Evolutionary conservation across 2,113 vertebrate genomes (phyloP), one percentile per base, ranked within the genome.

Genomic region (Ceyx melanurus): DNA sequence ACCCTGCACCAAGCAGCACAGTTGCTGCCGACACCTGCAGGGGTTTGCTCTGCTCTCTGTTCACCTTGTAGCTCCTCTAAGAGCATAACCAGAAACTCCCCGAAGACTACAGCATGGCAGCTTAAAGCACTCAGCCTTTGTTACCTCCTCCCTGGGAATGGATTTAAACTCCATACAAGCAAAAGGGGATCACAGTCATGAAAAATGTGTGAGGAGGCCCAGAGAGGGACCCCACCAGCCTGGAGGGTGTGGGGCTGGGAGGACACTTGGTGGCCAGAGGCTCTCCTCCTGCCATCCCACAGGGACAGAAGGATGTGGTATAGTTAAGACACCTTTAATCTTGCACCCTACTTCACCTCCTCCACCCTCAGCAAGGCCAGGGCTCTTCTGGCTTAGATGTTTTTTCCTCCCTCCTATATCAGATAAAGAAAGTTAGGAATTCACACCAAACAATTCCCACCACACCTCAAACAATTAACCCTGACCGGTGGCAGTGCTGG

Each of bases 391-490:
- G 77, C 1, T 74, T 22, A 70, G 40, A 78, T 29, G 6, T 64
- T 86, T 94, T 96, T 89, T 50, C 68, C 56, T 88, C 23, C 50
- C 65, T 91, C 40, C 12, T 74, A 0, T 64, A 73, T 58, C n/a
- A 56, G 58, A 58, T 54, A 42, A 28, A 35, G 29, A 53, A 25
- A 10, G 9, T 86, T 89, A 74, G 56, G 77, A 77, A 93, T 43
- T 74, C 79, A 89, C 53, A 80, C 48, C 72, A 40, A 77, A 56
- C 68, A 67, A 51, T 75, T 94, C n/a, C 75, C 48, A 88, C 35
- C 75, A 86, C 75, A 42, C 75, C 87, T 89, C 33, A 35, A 53
- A 75, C n/a, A 66, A 89, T 95, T 87, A 92, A 92, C 56, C 72
- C 58, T 7, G 3, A 76, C 58, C 40, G 1, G 18, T 16, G 31